Base-by-base conservation (phyloP, 2,888 invertebrate genomes). In the Ecdyonurus torrentis region DNA sequence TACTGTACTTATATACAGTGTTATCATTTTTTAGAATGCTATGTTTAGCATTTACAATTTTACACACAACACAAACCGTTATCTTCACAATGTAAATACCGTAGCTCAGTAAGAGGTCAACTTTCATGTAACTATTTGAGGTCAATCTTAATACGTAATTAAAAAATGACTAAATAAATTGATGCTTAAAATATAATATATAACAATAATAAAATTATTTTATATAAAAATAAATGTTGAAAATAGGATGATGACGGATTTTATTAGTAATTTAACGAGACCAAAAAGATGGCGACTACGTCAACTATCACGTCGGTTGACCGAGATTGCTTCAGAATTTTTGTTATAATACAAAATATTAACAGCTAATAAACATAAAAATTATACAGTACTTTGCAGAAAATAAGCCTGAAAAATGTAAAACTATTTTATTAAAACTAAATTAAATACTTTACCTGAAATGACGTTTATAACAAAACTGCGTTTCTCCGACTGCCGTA, bases 401-500 rank as follows among this genome's bases (percentile, higher is more conserved):
- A n/a, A n/a, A n/a, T n/a, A n/a, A n/a, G n/a, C n/a, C n/a, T n/a
- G n/a, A n/a, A n/a, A n/a, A n/a, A n/a, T n/a, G n/a, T n/a, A 37
- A 37, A 37, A 37, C 5, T 37, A 37, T 37, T 37, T 5, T 37
- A 10, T n/a, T n/a, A 37, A 37, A 37, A 37, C 5, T 37, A 37
- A 10, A 10, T 5, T 37, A 10, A 15, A 10, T 37, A 37, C 37
- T 10, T 55, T 55, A 55, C 55, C 55, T 55, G 55, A 55, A 55
- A 55, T 55, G 55, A 55, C 55, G 22, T 55, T 37, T 37, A 5
- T 10, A 55, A 55, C 7, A 20, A 55, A 55, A 55, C 55, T 20
- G 55, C 55, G 55, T 55, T 55, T 55, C 55, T 55, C 55, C 55
- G 55, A 55, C 55, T 55, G n/a, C 55, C n/a, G n/a, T 55, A n/a